Evolutionary conservation across 2,797 vertebrate genomes (phyloP).

Genomic region (Sebastes oblongus): DNA sequence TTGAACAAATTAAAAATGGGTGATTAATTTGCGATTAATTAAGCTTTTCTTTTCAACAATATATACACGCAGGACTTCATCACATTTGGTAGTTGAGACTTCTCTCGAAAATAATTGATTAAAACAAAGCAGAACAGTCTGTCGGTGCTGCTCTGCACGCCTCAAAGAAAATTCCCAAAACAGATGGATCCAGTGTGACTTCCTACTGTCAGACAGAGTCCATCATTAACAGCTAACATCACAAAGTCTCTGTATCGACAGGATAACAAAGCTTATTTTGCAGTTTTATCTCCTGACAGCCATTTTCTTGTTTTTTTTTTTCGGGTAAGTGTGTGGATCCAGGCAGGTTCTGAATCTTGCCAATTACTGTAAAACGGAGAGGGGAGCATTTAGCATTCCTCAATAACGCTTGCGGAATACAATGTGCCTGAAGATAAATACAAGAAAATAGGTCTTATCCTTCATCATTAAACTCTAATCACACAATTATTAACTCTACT

Average conservation of each 20-base stretch:
- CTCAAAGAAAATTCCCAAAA: conserved; percentile 13
- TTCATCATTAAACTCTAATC: conserved; percentile 45
- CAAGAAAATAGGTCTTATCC: conserved; percentile 24
- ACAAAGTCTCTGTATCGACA: conserved; percentile 3
- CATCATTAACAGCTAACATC: conserved; percentile 23
- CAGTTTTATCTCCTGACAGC: not conserved
- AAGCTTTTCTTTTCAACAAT: not conserved
- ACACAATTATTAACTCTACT: conserved; percentile 33
- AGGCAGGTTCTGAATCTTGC: conserved; percentile 7
- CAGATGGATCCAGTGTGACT: conserved; percentile 16
- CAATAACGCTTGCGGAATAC: conserved; percentile 1
- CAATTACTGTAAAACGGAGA: conserved; percentile 9
- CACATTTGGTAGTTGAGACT: conserved; percentile 1
- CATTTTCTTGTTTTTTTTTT: not conserved
- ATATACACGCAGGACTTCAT: not conserved
- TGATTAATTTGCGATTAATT: too few relatives aligned
- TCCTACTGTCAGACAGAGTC: conserved; percentile 6
- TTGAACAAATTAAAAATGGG: too few relatives aligned
- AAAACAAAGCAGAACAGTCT: not conserved
- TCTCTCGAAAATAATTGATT: not conserved
- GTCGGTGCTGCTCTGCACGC: not conserved
- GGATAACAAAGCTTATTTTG: not conserved
- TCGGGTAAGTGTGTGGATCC: not conserved
- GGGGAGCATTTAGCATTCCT: conserved; percentile 22
- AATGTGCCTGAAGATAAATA: conserved; percentile 29